Evolutionary conservation across 2,888 invertebrate genomes (phyloP).

Genomic region (Polymixis lichenea): DNA sequence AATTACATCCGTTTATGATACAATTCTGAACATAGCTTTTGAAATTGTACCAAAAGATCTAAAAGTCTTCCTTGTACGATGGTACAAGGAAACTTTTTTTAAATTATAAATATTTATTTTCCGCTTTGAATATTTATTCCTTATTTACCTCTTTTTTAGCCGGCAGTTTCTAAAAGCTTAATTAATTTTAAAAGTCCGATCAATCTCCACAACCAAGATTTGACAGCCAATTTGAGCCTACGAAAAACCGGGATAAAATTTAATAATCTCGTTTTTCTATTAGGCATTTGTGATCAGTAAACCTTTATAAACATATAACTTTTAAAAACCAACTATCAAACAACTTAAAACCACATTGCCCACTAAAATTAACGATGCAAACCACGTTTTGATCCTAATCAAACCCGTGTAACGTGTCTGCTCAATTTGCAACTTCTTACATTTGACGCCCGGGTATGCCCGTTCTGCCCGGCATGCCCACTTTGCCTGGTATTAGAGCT

Average conservation of each 20-base stretch:
- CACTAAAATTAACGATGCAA: conserved; percentile 54
- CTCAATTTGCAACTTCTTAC: conserved; percentile 73
- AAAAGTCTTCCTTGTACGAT: neutral
- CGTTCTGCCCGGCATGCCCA: conserved; percentile 21
- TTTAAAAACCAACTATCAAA: neutral
- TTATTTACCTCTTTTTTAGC: conserved; percentile 20
- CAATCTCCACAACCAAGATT: neutral
- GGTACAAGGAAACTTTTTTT: no score
- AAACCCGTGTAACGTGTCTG: conserved; percentile 59
- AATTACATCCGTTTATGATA: conserved; percentile 1
- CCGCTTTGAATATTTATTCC: conserved; percentile 39
- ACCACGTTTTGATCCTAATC: conserved; percentile 64
- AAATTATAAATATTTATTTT: conserved; percentile 31
- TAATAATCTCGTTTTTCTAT: neutral
- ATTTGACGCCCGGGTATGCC: conserved; percentile 53
- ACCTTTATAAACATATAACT: neutral
- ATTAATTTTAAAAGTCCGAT: conserved; percentile 24
- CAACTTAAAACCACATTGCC: conserved; percentile 14
- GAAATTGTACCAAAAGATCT: conserved; percentile 17
- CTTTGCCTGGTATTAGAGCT: conserved; percentile 27
- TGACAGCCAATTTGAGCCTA: neutral
- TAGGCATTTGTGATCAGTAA: neutral
- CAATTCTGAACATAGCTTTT: conserved; percentile 2
- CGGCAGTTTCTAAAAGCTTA: neutral
- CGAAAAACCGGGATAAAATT: neutral